Conservation (phyloP, 1,140 invertebrate genomes). For the Hyposmocoma kahamanoa region DNA sequence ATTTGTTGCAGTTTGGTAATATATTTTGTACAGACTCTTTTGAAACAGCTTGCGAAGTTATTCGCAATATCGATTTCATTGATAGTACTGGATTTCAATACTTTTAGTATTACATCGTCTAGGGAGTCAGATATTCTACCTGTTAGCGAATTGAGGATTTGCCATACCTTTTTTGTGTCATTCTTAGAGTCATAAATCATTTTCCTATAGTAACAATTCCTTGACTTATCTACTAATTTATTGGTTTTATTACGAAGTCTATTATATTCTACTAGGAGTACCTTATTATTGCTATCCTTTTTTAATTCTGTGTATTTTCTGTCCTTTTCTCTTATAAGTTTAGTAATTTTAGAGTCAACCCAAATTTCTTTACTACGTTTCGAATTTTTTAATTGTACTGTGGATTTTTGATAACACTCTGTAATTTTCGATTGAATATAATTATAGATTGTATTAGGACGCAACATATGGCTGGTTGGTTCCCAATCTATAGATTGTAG, state of each 20-base stretch:
- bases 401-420: conserved; percentile 4
- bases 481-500: not conserved
- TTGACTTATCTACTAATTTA: too few relatives aligned
- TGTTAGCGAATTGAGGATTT: conserved; percentile 8
- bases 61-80: not conserved
- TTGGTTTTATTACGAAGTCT: too few relatives aligned
- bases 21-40: not conserved
- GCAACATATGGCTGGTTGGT: not conserved
- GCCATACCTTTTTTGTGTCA: conserved; percentile 9
- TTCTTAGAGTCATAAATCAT: conserved; percentile 5
- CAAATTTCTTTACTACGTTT: conserved; percentile 3
- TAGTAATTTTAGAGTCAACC: conserved; percentile 7
- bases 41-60: conserved; percentile 8
- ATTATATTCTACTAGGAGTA: conserved; percentile 12
- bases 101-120: conserved; percentile 7
- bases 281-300: not conserved
- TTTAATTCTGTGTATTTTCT: conserved; percentile 2
- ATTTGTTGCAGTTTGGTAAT: not conserved
- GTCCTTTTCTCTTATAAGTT: conserved; percentile 4
- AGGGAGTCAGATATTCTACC: conserved; percentile 6
- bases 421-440: not conserved
- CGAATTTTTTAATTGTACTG: conserved; percentile 3
- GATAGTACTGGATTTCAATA: not conserved
- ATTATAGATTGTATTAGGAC: conserved; percentile 1
- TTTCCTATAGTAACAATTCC: not conserved